These are phyloP conservation scores for Coregonus ussuriensis DNA, from an alignment of 2,797 vertebrate genomes.

Conservation along the genomic window DNA sequence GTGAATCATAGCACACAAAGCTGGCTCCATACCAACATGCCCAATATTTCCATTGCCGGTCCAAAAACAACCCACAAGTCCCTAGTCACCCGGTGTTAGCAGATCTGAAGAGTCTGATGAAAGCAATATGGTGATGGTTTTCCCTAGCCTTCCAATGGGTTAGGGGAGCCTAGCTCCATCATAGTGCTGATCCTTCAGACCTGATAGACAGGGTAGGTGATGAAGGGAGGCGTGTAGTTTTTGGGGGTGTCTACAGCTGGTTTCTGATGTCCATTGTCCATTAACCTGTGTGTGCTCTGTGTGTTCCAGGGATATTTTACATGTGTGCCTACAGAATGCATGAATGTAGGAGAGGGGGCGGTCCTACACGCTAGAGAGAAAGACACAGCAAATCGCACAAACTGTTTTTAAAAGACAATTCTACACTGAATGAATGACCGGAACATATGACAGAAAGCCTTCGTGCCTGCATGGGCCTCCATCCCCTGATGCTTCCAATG, in stretches of 20 bases:
- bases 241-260: not conserved
- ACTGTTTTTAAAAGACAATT: slow-evolving; percentile 14
- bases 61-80: not conserved
- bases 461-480: not conserved
- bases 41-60: not conserved
- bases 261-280: not conserved
- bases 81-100: not conserved
- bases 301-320: slow-evolving; percentile 85
- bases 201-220: not conserved
- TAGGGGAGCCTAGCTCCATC: not conserved
- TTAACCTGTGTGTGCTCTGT: slow-evolving; percentile 2
- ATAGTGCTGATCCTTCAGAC: not conserved
- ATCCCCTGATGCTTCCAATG: not conserved
- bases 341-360: slow-evolving; percentile 77
- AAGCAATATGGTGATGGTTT: not conserved
- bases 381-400: slow-evolving; percentile 1
- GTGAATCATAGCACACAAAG: not conserved
- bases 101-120: not conserved
- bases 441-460: not conserved
- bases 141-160: not conserved
- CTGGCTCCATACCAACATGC: not conserved
- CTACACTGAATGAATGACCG: slow-evolving; percentile 25
- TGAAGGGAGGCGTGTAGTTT: not conserved
- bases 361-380: slow-evolving; percentile 68
- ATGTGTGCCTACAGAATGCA: slow-evolving; percentile 88